Base-by-base conservation (phyloP, 2,113 vertebrate genomes). In the Sciurus niger region DNA sequence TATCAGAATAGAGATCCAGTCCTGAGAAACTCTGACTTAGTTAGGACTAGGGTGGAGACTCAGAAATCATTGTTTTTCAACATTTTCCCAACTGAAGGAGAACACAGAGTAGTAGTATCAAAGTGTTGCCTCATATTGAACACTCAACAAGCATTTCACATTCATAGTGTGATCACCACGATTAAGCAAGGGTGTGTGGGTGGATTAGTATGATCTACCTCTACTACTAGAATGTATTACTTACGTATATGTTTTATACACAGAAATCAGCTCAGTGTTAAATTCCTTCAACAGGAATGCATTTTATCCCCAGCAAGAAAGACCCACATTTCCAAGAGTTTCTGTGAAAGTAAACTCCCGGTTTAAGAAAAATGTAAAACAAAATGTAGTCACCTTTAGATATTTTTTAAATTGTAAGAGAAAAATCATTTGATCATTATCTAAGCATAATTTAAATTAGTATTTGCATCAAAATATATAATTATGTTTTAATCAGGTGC, bases 351-450 rank as follows among this genome's bases (percentile, higher is more conserved):
- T n/a, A 85, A 89, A 77, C 20, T 76, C 11, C 25, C 30, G 14
- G 11, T 88, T 77, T 95, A 94, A 63, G 67, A 92, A 85, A 94
- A 72, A 68, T 32, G 37, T 8, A 30, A 22, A 85, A 51, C 34
- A 85, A 93, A 93, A 77, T 53, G 8, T 25, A 63, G n/a, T 95
- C 67, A 92, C 32, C 32, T 90, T 89, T 94, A 40, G 37, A 22
- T 80, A 11, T 12, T 94, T 88, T 95, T 84, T 70, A 88, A 68
- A 53, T 93, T 51, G 74, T 93, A 96, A 95, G 92, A 97, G 65
- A 95, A 74, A 51, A 78, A 24, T 67, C 67, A 80, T 89, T 97
- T 92, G 22, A 63, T 86, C 89, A 37, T 89, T 60, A 87, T 74
- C 30, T 16, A 70, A 85, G 46, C 48, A 53, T 78, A 96, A 87